Evolutionary conservation across 2,113 vertebrate species (phyloP).

Genomic region (Aramus guarauna): DNA sequence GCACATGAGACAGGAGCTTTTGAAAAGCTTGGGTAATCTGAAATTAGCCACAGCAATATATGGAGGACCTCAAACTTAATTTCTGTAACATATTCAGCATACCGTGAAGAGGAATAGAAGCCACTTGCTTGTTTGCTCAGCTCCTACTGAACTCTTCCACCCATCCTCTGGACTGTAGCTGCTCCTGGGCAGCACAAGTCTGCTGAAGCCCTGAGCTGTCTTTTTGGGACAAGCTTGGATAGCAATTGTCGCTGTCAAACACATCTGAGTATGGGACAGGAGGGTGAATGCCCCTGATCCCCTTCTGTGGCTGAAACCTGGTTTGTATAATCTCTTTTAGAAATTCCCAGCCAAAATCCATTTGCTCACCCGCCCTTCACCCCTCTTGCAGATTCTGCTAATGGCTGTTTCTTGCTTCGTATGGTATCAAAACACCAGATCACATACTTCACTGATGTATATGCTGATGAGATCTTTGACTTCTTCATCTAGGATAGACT

Average conservation of each 20-base stretch:
- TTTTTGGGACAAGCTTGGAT: not conserved
- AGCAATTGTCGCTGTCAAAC: not conserved
- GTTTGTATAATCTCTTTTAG: not conserved
- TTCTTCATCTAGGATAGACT: not conserved
- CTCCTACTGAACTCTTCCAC: not conserved
- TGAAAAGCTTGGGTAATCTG: not conserved
- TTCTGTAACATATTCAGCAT: not conserved
- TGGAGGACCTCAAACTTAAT: not conserved
- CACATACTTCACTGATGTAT: not conserved
- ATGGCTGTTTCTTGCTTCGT: not conserved
- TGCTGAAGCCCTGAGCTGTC: not conserved
- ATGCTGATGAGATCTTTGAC: not conserved
- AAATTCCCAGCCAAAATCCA: not conserved
- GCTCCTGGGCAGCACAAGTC: not conserved
- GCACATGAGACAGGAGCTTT: not conserved
- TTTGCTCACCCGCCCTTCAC: rapidly evolving
- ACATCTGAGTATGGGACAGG: no score
- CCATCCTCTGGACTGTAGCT: no score
- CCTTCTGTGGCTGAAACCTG: not conserved
- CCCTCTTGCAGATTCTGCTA: not conserved
- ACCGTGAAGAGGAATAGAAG: not conserved
- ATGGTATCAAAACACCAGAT: not conserved
- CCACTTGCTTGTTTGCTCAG: not conserved
- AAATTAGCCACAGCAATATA: not conserved
- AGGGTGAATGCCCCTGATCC: not conserved